phyloP scores from a whole-genome alignment of 1,140 invertebrate genomes.

The Diorhabda carinulata region DNA sequence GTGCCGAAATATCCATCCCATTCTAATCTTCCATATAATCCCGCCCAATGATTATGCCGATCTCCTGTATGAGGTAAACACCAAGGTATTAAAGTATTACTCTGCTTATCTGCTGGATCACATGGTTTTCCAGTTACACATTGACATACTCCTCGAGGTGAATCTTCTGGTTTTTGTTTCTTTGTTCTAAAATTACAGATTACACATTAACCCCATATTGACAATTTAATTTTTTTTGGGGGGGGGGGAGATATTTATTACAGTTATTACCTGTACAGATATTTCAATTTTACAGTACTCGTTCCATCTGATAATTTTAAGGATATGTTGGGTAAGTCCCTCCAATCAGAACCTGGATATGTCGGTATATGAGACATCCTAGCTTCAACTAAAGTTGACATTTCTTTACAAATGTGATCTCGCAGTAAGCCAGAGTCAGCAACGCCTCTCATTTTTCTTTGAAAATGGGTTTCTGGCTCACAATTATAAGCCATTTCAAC shows the following conservation, averaged over 20 bases:
- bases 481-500: constrained; percentile 71
- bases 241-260: too few relatives aligned
- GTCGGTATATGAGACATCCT: constrained; percentile 75
- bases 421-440: constrained; percentile 36
- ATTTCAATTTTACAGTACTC: constrained; percentile 58
- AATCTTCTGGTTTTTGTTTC: constrained; percentile 63
- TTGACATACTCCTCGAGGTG: constrained; percentile 72
- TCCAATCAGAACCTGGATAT: constrained; percentile 76
- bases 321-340: constrained; percentile 78
- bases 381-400: constrained; percentile 74
- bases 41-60: constrained; percentile 82
- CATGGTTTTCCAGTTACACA: constrained; percentile 67
- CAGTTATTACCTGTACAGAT: constrained; percentile 34
- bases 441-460: constrained; percentile 62
- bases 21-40: constrained; percentile 69
- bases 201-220: too few relatives aligned
- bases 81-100: constrained; percentile 86
- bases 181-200: constrained; percentile 53
- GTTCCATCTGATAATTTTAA: constrained; percentile 69
- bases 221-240: too few relatives aligned
- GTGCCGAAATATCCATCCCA: constrained; percentile 86
- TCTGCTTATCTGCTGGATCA: constrained; percentile 71
- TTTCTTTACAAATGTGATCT: constrained; percentile 85
- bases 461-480: constrained; percentile 73
- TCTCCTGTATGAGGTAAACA: constrained; percentile 85